A percentile compares a stretch with the other conserved stretches of the same genome.
Evolutionary conservation across 2,113 vertebrate species (phyloP).

Genomic region (Isichthys henryi): DNA sequence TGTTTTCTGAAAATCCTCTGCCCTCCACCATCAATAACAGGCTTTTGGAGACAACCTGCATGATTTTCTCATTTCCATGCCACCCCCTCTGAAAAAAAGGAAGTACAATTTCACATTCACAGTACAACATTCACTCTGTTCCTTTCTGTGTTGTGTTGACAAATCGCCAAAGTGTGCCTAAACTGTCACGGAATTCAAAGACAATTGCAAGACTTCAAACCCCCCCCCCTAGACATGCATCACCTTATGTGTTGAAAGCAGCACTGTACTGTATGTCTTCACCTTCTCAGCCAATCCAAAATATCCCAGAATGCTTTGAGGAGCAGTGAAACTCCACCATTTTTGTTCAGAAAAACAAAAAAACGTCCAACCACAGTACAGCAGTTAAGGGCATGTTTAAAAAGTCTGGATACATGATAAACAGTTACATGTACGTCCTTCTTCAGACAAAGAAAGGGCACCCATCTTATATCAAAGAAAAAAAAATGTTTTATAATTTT

Average conservation of each 20-base stretch:
- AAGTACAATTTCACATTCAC: neutral
- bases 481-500: neutral
- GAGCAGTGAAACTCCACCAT: neutral
- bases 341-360: neutral
- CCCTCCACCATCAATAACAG: neutral
- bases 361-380: neutral
- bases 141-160: neutral
- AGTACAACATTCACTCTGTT: neutral
- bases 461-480: neutral
- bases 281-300: neutral
- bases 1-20: neutral
- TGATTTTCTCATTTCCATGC: neutral
- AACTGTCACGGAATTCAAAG: conserved; percentile 5
- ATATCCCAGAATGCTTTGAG: neutral
- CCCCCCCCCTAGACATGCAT: neutral
- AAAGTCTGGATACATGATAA: neutral
- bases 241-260: neutral
- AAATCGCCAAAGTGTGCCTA: neutral
- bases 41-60: neutral
- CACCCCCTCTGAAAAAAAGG: neutral
- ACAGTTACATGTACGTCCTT: neutral
- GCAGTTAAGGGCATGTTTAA: neutral
- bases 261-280: neutral
- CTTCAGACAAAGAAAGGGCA: neutral
- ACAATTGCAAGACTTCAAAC: neutral